These are phyloP conservation scores for Linnaemya vulpina DNA, from an alignment of 2,888 invertebrate species.

Conservation along the genomic window DNA sequence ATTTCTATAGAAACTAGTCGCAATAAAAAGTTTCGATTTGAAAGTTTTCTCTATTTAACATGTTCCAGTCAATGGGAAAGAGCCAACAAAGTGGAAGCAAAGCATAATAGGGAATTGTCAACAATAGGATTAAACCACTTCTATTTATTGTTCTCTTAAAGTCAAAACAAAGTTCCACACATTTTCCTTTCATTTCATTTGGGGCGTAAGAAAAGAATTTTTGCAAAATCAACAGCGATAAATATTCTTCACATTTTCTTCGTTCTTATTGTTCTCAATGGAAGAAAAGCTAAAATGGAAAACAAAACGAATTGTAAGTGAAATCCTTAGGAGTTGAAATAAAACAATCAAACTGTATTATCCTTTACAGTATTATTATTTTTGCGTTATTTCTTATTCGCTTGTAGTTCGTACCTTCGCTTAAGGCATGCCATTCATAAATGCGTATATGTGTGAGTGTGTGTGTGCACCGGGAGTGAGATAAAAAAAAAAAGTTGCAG, in stretches of 20 bases:
- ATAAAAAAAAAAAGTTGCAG: neutral
- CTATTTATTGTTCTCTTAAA: constrained; percentile 16
- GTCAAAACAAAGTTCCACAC: neutral
- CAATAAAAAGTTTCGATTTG: too few relatives aligned
- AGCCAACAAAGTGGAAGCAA: neutral
- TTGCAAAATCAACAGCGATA: constrained; percentile 21
- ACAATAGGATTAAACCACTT: neutral
- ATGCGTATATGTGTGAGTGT: neutral
- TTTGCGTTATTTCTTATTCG: neutral
- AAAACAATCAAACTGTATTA: constrained; percentile 16
- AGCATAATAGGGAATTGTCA: neutral
- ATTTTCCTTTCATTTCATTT: constrained; percentile 8
- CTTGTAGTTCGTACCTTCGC: neutral
- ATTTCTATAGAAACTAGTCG: too few relatives aligned
- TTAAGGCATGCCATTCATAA: neutral
- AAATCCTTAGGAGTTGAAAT: constrained; percentile 21
- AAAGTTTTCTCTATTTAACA: too few relatives aligned
- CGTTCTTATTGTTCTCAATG: constrained; percentile 9
- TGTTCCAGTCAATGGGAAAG: too few relatives aligned
- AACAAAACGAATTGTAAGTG: constrained; percentile 3
- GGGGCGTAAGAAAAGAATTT: neutral
- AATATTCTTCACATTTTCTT: constrained; percentile 7
- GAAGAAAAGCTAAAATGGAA: neutral
- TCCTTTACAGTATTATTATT: constrained; percentile 18
- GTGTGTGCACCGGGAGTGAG: neutral